Base-by-base conservation (phyloP, 2,113 vertebrate species). In the Misgurnus mizolepis region DNA sequence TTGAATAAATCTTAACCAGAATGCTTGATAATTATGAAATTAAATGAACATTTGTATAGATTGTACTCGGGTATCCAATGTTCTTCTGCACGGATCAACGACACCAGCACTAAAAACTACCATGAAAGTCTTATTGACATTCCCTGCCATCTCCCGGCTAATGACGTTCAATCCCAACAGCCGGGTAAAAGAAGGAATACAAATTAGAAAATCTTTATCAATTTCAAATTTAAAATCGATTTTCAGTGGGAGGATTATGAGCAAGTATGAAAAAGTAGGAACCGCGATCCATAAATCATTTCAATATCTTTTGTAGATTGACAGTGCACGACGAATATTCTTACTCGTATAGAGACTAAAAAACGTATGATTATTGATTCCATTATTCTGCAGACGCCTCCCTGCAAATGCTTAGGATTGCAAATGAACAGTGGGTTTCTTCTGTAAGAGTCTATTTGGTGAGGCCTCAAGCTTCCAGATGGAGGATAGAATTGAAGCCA, bases 331-430 rank as follows among this genome's bases (percentile, higher is more conserved):
- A 84, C 64, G 75, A 78, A 82, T 71, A 82, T 72, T 75, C 17
- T 78, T 61, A 60, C 78, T 53, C 75, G 78, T 68, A 65, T 64
- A 71, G 61, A 18, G n/a, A 70, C 74, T 39, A 34, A 55, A 67
- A 27, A 67, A 74, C 81, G 55, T 84, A 81, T 80, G 73, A 79
- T 66, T 83, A 84, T 84, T 61, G 80, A 87, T 84, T 78, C 49
- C 71, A 79, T 80, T 82, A 76, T 79, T 73, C 40, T 74, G 81
- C 61, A 62, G 58, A 43, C n/a, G n/a, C 41, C 82, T 72, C 58
- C 56, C 62, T 69, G 74, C 69, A 70, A 78, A 80, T 50, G 15
- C 41, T 72, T 82, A 71, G 74, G 83, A 86, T 76, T 80, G 76
- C 78, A 86, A 85, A 86, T 86, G 67, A 82, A 83, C 47, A 15